phyloP scores from a whole-genome alignment of 2,888 invertebrate genomes.

The Venusia cambrica region DNA sequence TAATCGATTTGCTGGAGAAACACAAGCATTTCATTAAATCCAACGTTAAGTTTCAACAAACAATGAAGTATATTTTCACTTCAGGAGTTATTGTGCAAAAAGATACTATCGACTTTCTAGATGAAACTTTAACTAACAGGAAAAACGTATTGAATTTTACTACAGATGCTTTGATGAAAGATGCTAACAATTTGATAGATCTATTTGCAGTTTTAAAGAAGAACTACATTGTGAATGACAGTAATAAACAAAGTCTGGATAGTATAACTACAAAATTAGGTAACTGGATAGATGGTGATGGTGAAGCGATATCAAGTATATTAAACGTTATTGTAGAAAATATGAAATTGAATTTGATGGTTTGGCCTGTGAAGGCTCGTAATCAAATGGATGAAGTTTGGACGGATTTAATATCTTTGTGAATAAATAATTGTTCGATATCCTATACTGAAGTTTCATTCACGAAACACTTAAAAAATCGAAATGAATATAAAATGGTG shows the following conservation, averaged over 20 bases:
- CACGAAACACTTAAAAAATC: too few species aligned
- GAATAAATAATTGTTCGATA: too few species aligned
- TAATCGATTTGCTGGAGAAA: conserved; percentile 8
- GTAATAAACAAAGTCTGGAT: conserved; percentile 37
- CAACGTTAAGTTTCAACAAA: conserved; percentile 16
- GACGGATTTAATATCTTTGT: conserved; percentile 34
- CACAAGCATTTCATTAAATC: conserved; percentile 14
- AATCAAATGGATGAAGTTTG: conserved; percentile 39
- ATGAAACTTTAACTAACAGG: conserved; percentile 45
- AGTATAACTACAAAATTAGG: conserved; percentile 34
- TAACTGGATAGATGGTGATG: conserved; percentile 26
- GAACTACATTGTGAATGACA: conserved; percentile 39
- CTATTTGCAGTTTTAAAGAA: conserved; percentile 40
- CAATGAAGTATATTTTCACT: conserved; percentile 30
- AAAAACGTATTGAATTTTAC: conserved; percentile 32
- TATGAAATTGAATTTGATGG: conserved; percentile 41
- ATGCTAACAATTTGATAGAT: conserved; percentile 32
- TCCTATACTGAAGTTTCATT: too few species aligned
- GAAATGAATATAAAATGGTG: too few species aligned
- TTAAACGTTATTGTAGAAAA: conserved; percentile 41
- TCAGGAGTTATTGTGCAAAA: conserved; percentile 36
- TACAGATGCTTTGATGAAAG: conserved; percentile 33
- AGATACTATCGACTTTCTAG: conserved; percentile 47
- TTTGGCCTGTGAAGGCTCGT: conserved; percentile 44
- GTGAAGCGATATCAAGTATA: conserved; percentile 1